Conservation (phyloP, 1,140 invertebrate genomes). For the Sitobion miscanthi region DNA sequence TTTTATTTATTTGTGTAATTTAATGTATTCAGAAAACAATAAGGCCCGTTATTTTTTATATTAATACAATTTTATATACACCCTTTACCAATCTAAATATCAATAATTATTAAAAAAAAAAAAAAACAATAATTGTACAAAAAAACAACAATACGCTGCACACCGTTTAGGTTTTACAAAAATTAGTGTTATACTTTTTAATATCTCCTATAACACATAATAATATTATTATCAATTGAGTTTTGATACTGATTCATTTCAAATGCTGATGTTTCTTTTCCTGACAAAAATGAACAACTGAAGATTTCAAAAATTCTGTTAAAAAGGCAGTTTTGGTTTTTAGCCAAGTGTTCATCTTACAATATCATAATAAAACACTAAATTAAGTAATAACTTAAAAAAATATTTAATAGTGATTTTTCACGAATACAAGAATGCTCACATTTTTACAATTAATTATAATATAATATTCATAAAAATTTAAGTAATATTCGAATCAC, state of each 20-base stretch:
- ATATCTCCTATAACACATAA: not conserved
- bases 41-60: not conserved
- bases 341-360: not conserved
- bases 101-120: conserved; percentile 21
- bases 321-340: conserved; percentile 21
- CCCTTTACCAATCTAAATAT: conserved; percentile 22
- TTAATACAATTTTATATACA: conserved; percentile 3
- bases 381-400: conserved; percentile 32
- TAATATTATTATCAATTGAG: not conserved
- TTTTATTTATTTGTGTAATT: not conserved
- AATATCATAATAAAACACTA: conserved; percentile 27
- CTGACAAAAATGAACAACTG: not conserved
- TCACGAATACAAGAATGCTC: conserved; percentile 22
- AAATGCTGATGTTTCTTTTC: not conserved
- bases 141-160: conserved; percentile 30
- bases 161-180: conserved; percentile 6
- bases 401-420: conserved; percentile 35
- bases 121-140: conserved; percentile 16
- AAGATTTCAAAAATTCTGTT: not conserved
- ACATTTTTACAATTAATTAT: conserved; percentile 21
- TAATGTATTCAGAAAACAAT: conserved; percentile 29
- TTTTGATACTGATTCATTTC: not conserved
- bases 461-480: conserved; percentile 16
- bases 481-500: not conserved
- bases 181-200: conserved; percentile 14